Conservation (phyloP, 2,797 vertebrate genomes). For the Cuniculus paca region DNA sequence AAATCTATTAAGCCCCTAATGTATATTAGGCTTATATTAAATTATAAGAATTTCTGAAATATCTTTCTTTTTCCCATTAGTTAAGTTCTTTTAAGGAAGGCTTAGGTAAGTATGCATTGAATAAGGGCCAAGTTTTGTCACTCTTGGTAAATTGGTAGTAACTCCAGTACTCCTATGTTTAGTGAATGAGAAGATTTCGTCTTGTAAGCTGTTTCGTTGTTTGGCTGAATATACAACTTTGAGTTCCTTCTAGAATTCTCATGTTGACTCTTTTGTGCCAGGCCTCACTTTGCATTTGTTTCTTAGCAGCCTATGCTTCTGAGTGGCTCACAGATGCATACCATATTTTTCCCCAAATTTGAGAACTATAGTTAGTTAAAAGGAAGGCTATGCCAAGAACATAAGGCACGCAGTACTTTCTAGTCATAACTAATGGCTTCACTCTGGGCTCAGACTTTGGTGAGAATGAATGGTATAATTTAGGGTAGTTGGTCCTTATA, state of each 20-base stretch:
- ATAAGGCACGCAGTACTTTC: conserved; percentile 53
- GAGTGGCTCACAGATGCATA: conserved; percentile 60
- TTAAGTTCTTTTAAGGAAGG: conserved; percentile 76
- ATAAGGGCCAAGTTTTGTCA: conserved; percentile 63
- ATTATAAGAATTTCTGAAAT: conserved; percentile 78
- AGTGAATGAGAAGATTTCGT: background rate
- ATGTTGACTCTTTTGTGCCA: background rate
- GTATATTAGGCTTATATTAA: background rate
- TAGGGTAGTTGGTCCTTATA: conserved; percentile 11
- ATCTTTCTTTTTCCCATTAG: conserved; percentile 79
- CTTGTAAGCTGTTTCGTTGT: conserved; percentile 39
- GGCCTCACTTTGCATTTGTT: conserved; percentile 42
- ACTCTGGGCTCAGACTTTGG: conserved; percentile 34
- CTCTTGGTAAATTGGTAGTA: conserved; percentile 50
- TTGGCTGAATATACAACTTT: background rate
- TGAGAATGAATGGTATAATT: conserved; percentile 63
- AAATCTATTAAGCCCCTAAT: background rate
- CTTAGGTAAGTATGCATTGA: conserved; percentile 60
- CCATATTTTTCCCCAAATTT: conserved; percentile 54
- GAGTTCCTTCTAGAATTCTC: background rate
- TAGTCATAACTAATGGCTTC: conserved; percentile 57
- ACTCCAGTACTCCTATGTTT: conserved; percentile 71
- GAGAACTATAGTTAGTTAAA: conserved; percentile 71
- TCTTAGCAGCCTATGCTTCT: conserved; percentile 3
- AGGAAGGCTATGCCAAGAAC: conserved; percentile 67